Conservation (phyloP, 2,113 vertebrate species). For the Grus americana region DNA sequence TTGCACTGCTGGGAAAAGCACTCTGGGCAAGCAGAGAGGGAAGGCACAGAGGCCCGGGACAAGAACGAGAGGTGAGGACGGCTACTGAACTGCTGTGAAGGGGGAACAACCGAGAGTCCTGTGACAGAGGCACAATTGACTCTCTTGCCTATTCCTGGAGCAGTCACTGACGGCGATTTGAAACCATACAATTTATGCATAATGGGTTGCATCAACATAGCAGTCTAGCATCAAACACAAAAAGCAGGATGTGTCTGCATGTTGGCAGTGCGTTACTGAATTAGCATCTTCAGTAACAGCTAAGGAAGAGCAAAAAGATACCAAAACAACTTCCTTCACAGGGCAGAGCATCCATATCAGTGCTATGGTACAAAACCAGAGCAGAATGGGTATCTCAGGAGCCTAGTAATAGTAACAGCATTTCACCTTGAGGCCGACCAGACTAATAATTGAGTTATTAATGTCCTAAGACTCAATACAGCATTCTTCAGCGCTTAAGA, state of each 20-base stretch:
- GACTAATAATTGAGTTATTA: background rate
- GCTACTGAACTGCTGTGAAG: background rate
- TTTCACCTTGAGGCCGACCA: background rate
- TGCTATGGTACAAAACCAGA: background rate
- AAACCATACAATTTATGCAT: background rate
- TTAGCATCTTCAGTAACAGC: background rate
- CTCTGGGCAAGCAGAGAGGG: background rate
- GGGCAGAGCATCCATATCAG: background rate
- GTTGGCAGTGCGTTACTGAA: background rate
- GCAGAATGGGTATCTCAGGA: background rate
- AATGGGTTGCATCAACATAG: background rate
- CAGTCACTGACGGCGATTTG: background rate
- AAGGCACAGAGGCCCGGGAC: background rate
- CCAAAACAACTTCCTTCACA: background rate
- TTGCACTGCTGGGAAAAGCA: background rate
- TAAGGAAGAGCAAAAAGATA: background rate
- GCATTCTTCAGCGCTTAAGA: background rate
- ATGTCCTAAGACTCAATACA: background rate
- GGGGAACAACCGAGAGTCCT: background rate
- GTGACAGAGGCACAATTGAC: background rate
- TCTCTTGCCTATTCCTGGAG: background rate
- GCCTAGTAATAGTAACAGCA: background rate
- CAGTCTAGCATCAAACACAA: background rate
- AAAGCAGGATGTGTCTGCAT: background rate
- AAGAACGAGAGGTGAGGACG: background rate